phyloP scores from a whole-genome alignment of 2,888 invertebrate genomes.

The Pristionchus exspectatus region DNA sequence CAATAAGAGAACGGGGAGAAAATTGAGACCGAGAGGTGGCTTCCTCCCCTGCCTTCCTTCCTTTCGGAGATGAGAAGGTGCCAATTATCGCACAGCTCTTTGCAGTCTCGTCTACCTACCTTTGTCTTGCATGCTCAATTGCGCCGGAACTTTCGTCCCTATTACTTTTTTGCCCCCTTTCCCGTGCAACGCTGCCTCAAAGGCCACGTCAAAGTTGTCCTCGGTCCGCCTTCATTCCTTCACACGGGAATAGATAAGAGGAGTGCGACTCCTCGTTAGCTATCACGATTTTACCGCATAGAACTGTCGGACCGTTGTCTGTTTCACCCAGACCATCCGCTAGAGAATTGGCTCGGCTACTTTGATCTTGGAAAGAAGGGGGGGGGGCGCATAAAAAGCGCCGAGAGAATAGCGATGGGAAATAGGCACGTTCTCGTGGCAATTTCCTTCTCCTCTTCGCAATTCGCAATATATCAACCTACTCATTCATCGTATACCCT shows the following conservation, averaged over 20 bases:
- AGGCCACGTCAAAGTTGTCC: background rate
- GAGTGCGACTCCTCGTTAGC: background rate
- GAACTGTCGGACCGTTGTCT: background rate
- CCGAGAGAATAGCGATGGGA: background rate
- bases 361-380: background rate
- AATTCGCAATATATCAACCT: background rate
- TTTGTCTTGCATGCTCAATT: background rate
- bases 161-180: background rate
- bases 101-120: background rate
- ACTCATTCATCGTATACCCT: background rate
- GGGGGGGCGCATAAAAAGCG: background rate
- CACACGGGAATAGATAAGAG: background rate
- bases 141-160: background rate
- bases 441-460: background rate
- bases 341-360: background rate
- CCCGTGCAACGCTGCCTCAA: background rate
- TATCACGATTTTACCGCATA: background rate
- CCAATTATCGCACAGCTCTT: background rate
- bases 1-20: background rate
- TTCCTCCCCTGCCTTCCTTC: conserved; percentile 3
- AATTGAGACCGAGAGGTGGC: conserved; percentile 14
- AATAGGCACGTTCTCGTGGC: background rate
- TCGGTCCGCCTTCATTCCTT: background rate
- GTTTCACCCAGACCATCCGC: background rate
- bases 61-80: background rate